A percentile compares a stretch with the other conserved stretches of the same genome.
phyloP scores from a whole-genome alignment of 2,113 vertebrate species.

The Cervus canadensis region DNA sequence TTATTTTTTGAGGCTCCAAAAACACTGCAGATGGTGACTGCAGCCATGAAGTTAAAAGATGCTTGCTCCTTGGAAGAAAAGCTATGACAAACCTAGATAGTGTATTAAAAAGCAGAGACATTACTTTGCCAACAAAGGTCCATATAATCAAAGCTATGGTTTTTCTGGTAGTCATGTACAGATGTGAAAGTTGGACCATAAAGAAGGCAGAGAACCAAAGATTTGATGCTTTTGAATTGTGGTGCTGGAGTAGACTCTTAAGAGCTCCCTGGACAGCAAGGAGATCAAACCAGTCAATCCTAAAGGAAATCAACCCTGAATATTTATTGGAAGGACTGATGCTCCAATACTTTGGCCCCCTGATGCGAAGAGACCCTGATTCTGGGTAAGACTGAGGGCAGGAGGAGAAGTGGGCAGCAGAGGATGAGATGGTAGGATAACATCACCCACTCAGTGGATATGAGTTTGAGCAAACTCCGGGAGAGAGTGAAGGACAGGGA shows the following conservation, averaged over 20 bases:
- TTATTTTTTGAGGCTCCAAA: neutral
- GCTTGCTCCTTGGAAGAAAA: neutral
- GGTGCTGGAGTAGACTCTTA: neutral
- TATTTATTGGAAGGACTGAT: neutral
- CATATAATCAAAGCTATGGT: neutral
- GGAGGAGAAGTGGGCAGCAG: neutral
- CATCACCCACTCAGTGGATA: neutral
- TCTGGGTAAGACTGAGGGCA: neutral
- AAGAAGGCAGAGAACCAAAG: neutral
- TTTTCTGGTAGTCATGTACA: neutral
- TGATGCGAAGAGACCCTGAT: neutral
- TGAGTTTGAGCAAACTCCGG: neutral
- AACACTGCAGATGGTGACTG: neutral
- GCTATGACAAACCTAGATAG: neutral
- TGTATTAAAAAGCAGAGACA: neutral
- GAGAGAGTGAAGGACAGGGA: neutral
- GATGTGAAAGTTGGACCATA: neutral
- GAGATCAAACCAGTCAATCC: neutral
- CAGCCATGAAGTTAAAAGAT: neutral
- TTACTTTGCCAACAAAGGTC: neutral
- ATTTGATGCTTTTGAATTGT: neutral
- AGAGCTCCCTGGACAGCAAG: neutral
- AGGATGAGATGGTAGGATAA: neutral
- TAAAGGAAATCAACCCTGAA: neutral
- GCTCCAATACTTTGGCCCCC: neutral